A percentile compares a stretch with the other conserved stretches of the same genome.
These are phyloP conservation scores for Drosophila anomelani DNA, from an alignment of 2,888 invertebrate genomes.

Conservation along the genomic window DNA sequence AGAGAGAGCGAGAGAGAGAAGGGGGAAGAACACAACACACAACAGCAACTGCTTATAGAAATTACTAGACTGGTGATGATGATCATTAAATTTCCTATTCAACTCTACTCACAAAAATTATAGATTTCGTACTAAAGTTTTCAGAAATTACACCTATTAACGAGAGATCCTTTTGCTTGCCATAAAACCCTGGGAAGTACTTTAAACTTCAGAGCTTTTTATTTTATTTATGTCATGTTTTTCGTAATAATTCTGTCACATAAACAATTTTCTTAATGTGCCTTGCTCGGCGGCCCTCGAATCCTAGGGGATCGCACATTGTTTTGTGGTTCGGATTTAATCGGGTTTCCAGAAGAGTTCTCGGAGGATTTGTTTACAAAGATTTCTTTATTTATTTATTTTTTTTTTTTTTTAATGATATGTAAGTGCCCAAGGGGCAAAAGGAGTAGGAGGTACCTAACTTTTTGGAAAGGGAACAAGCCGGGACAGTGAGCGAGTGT, in stretches of 20 bases:
- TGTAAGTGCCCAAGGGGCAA: not conserved
- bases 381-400: no score
- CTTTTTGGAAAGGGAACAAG: not conserved
- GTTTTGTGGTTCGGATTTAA: conserved; percentile 15
- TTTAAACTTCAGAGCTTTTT: not conserved
- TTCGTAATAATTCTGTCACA: conserved; percentile 2
- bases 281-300: conserved; percentile 1
- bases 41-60: conserved; percentile 12
- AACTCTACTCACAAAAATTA: not conserved
- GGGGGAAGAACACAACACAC: not conserved
- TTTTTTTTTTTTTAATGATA: not conserved
- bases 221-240: not conserved
- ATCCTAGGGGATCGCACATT: conserved; percentile 2
- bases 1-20: not conserved
- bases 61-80: conserved; percentile 11
- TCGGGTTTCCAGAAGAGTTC: not conserved
- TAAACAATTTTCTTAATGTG: conserved; percentile 10
- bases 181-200: not conserved
- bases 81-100: conserved; percentile 19
- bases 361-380: not conserved
- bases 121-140: not conserved
- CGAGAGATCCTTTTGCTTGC: not conserved
- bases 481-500: conserved; percentile 1
- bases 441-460: conserved; percentile 4
- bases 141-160: not conserved